Evolutionary conservation across 1,140 invertebrate species (phyloP).

Genomic region (Scaptomyza graminum): DNA sequence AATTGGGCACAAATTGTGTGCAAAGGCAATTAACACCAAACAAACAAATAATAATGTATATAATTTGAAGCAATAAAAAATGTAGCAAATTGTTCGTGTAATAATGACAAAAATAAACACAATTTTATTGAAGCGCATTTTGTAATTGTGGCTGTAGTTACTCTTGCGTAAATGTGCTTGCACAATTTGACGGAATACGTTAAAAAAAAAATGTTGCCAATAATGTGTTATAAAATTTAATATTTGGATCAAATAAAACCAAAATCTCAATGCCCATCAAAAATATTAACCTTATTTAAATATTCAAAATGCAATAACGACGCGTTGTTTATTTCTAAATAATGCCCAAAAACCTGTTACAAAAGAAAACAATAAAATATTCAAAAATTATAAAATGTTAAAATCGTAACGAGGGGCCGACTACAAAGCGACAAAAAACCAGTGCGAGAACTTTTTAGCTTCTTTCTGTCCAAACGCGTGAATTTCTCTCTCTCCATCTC

Average conservation of each 20-base stretch:
- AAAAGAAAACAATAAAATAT: slow-evolving; percentile 13
- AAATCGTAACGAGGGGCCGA: slow-evolving; percentile 7
- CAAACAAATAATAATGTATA: slow-evolving; percentile 47
- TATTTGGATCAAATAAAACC: neutral
- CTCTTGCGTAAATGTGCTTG: slow-evolving; percentile 31
- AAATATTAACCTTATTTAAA: neutral
- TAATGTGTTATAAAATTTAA: neutral
- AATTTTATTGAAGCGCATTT: slow-evolving; percentile 25
- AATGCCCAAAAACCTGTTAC: neutral
- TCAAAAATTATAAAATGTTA: slow-evolving; percentile 24
- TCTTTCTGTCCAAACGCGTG: slow-evolving; percentile 9
- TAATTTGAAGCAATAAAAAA: slow-evolving; percentile 61
- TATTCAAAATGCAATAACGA: neutral
- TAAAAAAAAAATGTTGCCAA: neutral
- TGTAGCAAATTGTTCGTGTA: slow-evolving; percentile 49
- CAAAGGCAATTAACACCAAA: slow-evolving; percentile 47
- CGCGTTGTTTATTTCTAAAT: slow-evolving; percentile 10
- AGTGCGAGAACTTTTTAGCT: slow-evolving; percentile 37
- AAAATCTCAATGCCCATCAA: slow-evolving; percentile 1
- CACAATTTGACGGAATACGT: slow-evolving; percentile 21
- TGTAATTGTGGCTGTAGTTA: slow-evolving; percentile 3
- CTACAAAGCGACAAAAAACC: slow-evolving; percentile 13
- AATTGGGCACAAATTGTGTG: slow-evolving; percentile 40
- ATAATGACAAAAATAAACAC: slow-evolving; percentile 36
- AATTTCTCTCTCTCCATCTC: neutral